Conservation (phyloP, 2,888 invertebrate species). For the Drosophila austrosaltans region DNA sequence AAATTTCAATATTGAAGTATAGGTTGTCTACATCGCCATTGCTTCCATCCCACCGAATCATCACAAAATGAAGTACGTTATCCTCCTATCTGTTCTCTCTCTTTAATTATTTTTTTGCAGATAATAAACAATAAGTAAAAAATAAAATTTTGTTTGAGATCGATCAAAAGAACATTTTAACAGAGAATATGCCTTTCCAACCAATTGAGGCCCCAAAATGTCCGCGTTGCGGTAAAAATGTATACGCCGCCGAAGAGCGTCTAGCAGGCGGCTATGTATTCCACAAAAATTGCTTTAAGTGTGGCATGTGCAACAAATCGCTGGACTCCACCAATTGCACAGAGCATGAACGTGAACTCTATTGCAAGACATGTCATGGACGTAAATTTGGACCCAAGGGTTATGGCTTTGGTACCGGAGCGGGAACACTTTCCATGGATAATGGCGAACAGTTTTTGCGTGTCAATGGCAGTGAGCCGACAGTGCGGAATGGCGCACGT, state of each 20-base stretch:
- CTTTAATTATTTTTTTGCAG: constrained; percentile 66
- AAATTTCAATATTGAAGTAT: not conserved
- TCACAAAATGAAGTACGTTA: not conserved
- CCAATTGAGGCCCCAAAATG: constrained; percentile 72
- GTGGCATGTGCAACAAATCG: constrained; percentile 76
- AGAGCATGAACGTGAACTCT: constrained; percentile 70
- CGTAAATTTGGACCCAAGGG: constrained; percentile 71
- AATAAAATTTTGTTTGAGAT: constrained; percentile 40
- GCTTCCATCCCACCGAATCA: constrained; percentile 24
- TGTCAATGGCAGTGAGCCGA: constrained; percentile 71
- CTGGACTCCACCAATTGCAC: constrained; percentile 72
- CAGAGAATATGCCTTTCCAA: constrained; percentile 62
- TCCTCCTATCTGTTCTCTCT: constrained; percentile 44
- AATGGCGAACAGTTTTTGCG: constrained; percentile 70
- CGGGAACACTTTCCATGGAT: constrained; percentile 73
- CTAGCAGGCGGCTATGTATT: constrained; percentile 70
- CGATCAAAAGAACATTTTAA: constrained; percentile 50
- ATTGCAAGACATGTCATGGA: constrained; percentile 70
- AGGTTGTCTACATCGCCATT: constrained; percentile 23
- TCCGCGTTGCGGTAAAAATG: constrained; percentile 71
- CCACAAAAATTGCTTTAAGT: constrained; percentile 77
- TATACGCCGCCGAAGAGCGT: constrained; percentile 71
- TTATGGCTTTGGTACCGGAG: constrained; percentile 70
- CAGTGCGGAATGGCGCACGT: constrained; percentile 86
- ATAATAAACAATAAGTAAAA: constrained; percentile 68